Evolutionary conservation across 2,113 vertebrate genomes (phyloP).

Genomic region (Pedetes capensis): DNA sequence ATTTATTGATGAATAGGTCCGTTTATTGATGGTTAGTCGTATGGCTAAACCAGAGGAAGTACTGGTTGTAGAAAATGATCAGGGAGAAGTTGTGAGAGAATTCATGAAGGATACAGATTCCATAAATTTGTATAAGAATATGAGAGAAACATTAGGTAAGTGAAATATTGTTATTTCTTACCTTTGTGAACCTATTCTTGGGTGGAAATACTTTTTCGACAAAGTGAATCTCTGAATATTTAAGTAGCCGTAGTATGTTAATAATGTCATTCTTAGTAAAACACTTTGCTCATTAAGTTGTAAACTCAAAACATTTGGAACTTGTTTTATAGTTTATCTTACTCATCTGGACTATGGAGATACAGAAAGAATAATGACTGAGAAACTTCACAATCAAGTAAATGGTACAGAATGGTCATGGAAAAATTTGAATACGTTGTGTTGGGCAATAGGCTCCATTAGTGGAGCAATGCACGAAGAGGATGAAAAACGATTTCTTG

Average conservation of each 20-base stretch:
- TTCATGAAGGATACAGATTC: constrained; percentile 99
- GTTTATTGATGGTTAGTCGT: constrained; percentile 97
- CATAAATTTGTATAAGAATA: constrained; percentile 99
- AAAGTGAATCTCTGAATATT: neutral
- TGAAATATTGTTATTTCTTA: neutral
- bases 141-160: constrained; percentile 98
- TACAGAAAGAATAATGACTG: constrained; percentile 98
- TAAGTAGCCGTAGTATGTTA: neutral
- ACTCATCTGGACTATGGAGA: constrained; percentile 99
- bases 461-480: constrained; percentile 99
- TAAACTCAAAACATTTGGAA: neutral
- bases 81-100: constrained; percentile 98
- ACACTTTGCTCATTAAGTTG: neutral
- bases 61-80: constrained; percentile 98
- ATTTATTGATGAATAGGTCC: constrained; percentile 85
- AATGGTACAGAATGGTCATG: constrained; percentile 99
- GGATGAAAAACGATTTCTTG: constrained; percentile 98
- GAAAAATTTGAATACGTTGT: constrained; percentile 98
- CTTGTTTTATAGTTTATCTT: constrained; percentile 90
- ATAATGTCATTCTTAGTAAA: neutral
- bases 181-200: neutral
- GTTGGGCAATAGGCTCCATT: constrained; percentile 99
- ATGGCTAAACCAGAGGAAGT: constrained; percentile 99
- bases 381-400: constrained; percentile 99
- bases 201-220: neutral